These are phyloP conservation scores for Papilio helenus DNA, from an alignment of 1,140 invertebrate species.

Conservation along the genomic window DNA sequence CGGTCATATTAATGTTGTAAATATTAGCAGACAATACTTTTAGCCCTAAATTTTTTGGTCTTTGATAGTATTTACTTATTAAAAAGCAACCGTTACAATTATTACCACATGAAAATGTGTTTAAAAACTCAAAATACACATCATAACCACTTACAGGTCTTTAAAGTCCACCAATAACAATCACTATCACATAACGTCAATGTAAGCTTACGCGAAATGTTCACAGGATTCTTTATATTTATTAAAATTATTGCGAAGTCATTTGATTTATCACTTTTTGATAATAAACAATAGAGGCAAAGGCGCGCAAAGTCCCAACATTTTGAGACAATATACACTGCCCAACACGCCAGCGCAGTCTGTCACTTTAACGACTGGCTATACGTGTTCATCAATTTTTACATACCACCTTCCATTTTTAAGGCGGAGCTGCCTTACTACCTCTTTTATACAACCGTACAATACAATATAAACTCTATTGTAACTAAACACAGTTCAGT, in stretches of 20 bases:
- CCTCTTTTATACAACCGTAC: constrained; percentile 49
- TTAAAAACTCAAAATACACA: constrained; percentile 17
- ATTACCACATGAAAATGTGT: neutral
- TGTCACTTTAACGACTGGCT: constrained; percentile 82
- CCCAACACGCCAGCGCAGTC: constrained; percentile 79
- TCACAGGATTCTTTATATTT: constrained; percentile 42
- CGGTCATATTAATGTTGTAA: neutral
- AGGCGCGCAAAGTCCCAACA: constrained; percentile 73
- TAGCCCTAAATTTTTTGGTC: neutral
- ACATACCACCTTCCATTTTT: constrained; percentile 83
- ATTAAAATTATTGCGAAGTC: constrained; percentile 74
- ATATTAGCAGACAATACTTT: neutral
- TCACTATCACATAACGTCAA: constrained; percentile 56
- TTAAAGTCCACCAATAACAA: constrained; percentile 45
- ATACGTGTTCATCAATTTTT: constrained; percentile 83
- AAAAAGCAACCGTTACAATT: neutral
- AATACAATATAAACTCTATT: constrained; percentile 51
- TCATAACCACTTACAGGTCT: constrained; percentile 20
- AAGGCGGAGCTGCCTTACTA: constrained; percentile 80
- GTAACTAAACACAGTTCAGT: constrained; percentile 35
- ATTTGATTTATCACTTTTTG: constrained; percentile 81
- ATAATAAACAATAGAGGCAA: constrained; percentile 78
- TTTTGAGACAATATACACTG: constrained; percentile 82
- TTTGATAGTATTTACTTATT: neutral
- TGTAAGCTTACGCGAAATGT: constrained; percentile 36